Evolutionary conservation across 2,888 invertebrate genomes (phyloP).

Genomic region (Parnassius glacialis): DNA sequence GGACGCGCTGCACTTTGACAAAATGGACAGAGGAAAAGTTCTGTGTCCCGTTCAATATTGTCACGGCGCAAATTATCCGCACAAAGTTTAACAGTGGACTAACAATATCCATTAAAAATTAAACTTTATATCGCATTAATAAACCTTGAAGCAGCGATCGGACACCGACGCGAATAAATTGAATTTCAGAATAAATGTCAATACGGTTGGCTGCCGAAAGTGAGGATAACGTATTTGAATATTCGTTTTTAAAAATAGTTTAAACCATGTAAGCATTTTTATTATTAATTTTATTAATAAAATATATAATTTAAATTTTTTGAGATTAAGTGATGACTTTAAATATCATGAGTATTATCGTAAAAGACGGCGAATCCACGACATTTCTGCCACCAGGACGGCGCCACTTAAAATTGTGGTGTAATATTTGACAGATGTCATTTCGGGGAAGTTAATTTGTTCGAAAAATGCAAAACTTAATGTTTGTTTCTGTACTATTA

Average conservation of each 20-base stretch:
- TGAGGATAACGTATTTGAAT: background rate
- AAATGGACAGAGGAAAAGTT: slow-evolving; percentile 28
- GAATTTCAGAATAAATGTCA: slow-evolving; percentile 42
- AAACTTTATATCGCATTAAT: slow-evolving; percentile 54
- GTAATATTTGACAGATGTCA: too few species aligned
- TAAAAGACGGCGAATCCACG: too few species aligned
- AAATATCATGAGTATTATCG: too few species aligned
- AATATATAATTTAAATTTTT: too few species aligned
- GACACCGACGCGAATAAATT: slow-evolving; percentile 47
- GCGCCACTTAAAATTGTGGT: too few species aligned
- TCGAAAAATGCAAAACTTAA: too few species aligned
- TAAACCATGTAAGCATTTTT: too few species aligned
- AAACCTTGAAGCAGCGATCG: slow-evolving; percentile 48
- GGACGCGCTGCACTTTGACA: slow-evolving; percentile 6
- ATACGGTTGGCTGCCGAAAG: slow-evolving; percentile 12
- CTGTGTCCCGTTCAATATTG: slow-evolving; percentile 36
- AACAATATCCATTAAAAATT: slow-evolving; percentile 52
- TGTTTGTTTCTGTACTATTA: too few species aligned
- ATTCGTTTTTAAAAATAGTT: background rate
- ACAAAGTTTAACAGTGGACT: slow-evolving; percentile 27
- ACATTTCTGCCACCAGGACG: too few species aligned
- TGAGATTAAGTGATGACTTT: too few species aligned
- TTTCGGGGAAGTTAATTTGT: too few species aligned
- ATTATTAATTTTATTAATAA: too few species aligned
- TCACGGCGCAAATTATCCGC: slow-evolving; percentile 33